These are phyloP conservation scores for Brachirus orientalis DNA, from an alignment of 2,113 vertebrate genomes.

Conservation along the genomic window DNA sequence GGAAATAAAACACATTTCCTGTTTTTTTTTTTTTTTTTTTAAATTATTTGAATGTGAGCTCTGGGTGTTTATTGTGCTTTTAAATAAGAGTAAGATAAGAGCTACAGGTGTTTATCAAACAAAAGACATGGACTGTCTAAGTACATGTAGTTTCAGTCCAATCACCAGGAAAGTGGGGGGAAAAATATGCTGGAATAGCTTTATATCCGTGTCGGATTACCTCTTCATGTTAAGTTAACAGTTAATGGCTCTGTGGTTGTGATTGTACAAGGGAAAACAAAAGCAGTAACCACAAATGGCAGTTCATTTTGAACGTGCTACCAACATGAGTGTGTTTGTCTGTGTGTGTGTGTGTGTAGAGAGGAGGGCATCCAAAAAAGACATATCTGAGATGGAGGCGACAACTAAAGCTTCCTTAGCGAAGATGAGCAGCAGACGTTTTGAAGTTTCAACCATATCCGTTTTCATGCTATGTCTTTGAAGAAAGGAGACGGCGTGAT, in stretches of 20 bases:
- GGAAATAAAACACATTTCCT: too few relatives aligned
- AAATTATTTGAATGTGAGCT: not conserved
- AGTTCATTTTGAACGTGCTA: constrained; percentile 31
- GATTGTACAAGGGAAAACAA: constrained; percentile 42
- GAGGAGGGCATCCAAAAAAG: constrained; percentile 63
- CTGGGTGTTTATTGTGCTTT: constrained; percentile 4
- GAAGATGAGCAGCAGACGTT: constrained; percentile 65
- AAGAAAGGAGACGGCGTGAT: constrained; percentile 74
- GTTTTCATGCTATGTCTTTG: constrained; percentile 75
- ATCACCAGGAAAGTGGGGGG: too few relatives aligned
- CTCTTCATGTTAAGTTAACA: not conserved
- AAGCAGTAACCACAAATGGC: constrained; percentile 41
- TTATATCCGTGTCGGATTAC: not conserved
- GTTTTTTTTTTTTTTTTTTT: not conserved
- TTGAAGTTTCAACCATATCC: constrained; percentile 78
- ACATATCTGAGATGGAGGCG: constrained; percentile 73
- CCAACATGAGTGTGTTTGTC: constrained; percentile 22
- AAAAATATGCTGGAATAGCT: not conserved
- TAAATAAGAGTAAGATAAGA: not conserved
- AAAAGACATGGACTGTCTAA: constrained; percentile 8
- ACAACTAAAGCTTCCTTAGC: constrained; percentile 68
- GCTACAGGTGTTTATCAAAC: constrained; percentile 9
- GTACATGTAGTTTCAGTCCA: not conserved
- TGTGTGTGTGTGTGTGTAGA: constrained; percentile 6
- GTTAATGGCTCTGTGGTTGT: constrained; percentile 48